Percentiles rank a stretch among this genome's conserved stretches.
Conservation (phyloP, 2,113 vertebrate species). For the Paedocypris sp. region DNA sequence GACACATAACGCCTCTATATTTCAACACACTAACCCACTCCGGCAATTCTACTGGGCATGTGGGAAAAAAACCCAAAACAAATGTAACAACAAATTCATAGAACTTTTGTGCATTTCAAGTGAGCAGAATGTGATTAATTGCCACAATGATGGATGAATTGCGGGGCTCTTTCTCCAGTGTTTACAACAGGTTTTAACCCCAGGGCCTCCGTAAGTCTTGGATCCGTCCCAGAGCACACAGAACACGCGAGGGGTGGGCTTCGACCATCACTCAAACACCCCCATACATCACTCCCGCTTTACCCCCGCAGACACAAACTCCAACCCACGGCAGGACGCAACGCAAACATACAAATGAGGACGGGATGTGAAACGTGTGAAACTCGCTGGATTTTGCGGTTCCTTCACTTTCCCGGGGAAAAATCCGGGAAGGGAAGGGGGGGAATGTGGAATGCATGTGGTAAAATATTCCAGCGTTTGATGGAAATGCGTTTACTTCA, state of each 20-base stretch:
- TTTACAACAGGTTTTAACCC: constrained; percentile 21
- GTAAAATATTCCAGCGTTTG: constrained; percentile 35
- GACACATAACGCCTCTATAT: neutral
- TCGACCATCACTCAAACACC: constrained; percentile 3
- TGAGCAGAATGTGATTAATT: constrained; percentile 5
- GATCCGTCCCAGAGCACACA: constrained; percentile 9
- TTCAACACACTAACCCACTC: neutral
- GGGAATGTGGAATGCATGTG: constrained; percentile 2
- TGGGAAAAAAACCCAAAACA: neutral
- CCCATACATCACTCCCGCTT: neutral
- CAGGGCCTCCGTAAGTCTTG: constrained; percentile 7
- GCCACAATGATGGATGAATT: constrained; percentile 5
- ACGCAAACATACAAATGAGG: constrained; percentile 1
- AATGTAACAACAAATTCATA: neutral
- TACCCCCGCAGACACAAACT: constrained; percentile 3
- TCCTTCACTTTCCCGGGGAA: neutral
- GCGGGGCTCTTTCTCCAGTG: neutral
- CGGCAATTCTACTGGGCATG: neutral
- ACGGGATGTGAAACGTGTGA: neutral
- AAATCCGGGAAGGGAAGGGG: constrained; percentile 7
- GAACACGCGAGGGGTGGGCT: neutral
- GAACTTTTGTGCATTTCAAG: neutral
- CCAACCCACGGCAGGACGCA: constrained; percentile 2
- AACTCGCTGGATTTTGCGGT: neutral
- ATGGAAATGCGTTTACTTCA: constrained; percentile 38